phyloP scores from a whole-genome alignment of 2,797 vertebrate genomes.

The Pelodytes ibericus region DNA sequence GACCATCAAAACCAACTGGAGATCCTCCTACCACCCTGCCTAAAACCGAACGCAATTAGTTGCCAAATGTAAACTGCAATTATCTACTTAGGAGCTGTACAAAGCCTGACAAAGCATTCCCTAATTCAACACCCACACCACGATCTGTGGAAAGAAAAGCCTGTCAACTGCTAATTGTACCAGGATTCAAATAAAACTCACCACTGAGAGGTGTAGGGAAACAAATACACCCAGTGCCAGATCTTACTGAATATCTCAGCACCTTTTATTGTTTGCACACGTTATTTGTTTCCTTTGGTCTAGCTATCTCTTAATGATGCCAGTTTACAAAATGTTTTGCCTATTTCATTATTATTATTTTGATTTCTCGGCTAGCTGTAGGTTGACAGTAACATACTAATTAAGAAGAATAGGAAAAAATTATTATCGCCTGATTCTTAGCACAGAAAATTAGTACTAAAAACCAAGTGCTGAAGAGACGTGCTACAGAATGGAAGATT shows the following conservation, averaged over 20 bases:
- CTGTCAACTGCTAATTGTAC: slow-evolving; percentile 10
- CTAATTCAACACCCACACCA: slow-evolving; percentile 46
- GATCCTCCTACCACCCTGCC: slow-evolving; percentile 21
- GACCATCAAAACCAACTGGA: slow-evolving; percentile 4
- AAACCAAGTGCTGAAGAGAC: too few species aligned
- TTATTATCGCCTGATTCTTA: too few species aligned
- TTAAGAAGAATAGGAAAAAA: too few species aligned
- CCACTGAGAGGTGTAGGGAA: slow-evolving; percentile 1
- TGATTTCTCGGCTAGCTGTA: too few species aligned
- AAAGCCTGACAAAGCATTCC: slow-evolving; percentile 35
- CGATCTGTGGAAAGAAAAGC: slow-evolving; percentile 40
- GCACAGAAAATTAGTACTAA: too few species aligned
- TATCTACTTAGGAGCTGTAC: slow-evolving; percentile 51
- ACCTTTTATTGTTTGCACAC: slow-evolving; percentile 19
- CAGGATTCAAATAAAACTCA: slow-evolving; percentile 15
- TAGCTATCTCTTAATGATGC: too few species aligned
- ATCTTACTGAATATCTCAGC: slow-evolving; percentile 37
- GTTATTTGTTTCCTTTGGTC: slow-evolving; percentile 22
- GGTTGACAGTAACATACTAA: too few species aligned
- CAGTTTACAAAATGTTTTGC: too few species aligned
- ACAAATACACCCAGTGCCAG: background rate
- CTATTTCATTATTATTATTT: too few species aligned
- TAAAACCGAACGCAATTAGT: slow-evolving; percentile 39
- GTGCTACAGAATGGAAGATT: too few species aligned
- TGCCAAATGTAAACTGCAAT: slow-evolving; percentile 51